Base-by-base conservation (phyloP, 1,140 invertebrate species). In the Phymastichus coffea region DNA sequence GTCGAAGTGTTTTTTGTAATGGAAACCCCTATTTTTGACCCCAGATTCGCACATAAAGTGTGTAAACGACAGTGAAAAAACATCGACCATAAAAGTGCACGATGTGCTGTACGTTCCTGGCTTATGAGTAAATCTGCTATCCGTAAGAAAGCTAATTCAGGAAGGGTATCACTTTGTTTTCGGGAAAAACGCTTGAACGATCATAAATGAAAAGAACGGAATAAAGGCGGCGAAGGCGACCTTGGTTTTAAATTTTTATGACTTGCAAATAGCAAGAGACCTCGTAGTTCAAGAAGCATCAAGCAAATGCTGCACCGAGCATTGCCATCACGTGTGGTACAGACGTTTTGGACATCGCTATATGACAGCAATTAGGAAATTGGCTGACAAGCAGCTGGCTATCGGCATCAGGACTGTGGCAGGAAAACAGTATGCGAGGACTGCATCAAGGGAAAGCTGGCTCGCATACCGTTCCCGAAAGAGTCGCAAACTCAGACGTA, bases 121-220 rank as follows among this genome's bases (percentile, higher is more conserved):
- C 1, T 35, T 73, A 9, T 51, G 62, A 12, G 65, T 65, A 4
- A 74, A 72, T 49, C 55, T 71, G 33, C 33, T 75, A 1, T 73
- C 72, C 1, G 65, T 72, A 1, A 72, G 66, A 23, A 58, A 72
- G 64, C 64, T 76, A 3, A 58, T 63, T 8, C 69, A 74, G n/a
- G 67, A 66, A 30, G 68, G 67, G 0, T 68, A 66, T 62, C 41
- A 67, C 48, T 72, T 76, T 66, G 6, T 22, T 15, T 23, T 22
- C 1, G 12, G 15, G n/a, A 38, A 52, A 19, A 20, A 19, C 2
- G 26, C 25, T 20, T 52, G 49, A 22, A 26, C 25, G 15, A 52
- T 52, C 2, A 53, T 41, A 22, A 53, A 43, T 10, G 38, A 53
- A 30, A 30, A 20, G 7, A 25, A 44, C n/a, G 44, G 4, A 20